A percentile compares a stretch with the other conserved stretches of the same genome.
phyloP scores from a whole-genome alignment of 2,888 invertebrate genomes.

The Lasioglossum oenotherae region DNA sequence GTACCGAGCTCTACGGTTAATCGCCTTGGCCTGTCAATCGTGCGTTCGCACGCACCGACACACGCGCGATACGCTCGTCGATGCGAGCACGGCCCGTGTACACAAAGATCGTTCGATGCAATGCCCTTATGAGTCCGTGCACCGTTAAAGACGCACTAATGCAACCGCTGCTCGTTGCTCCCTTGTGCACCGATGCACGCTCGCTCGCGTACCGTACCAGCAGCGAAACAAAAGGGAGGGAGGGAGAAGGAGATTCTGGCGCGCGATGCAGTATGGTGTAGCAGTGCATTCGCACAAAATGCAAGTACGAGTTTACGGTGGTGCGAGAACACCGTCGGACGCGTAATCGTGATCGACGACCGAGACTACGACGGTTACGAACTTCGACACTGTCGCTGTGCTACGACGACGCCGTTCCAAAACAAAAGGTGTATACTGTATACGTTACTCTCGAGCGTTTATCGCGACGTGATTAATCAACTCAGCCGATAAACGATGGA shows the following conservation, averaged over 20 bases:
- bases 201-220: slow-evolving; percentile 40
- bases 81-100: background rate
- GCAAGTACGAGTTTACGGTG: slow-evolving; percentile 64
- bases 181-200: slow-evolving; percentile 64
- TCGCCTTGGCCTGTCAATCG: slow-evolving; percentile 79
- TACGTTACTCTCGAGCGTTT: background rate
- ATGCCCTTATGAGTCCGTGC: slow-evolving; percentile 65
- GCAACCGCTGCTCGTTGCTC: slow-evolving; percentile 59
- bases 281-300: slow-evolving; percentile 55
- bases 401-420: background rate
- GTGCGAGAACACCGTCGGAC: slow-evolving; percentile 48
- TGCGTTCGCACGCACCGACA: slow-evolving; percentile 22
- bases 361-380: background rate
- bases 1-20: slow-evolving; percentile 72
- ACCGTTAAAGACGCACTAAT: slow-evolving; percentile 66
- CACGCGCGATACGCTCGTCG: background rate
- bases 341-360: slow-evolving; percentile 24
- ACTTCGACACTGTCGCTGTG: background rate
- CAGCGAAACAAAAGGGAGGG: slow-evolving; percentile 57
- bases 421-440: background rate
- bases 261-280: slow-evolving; percentile 52
- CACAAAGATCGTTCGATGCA: slow-evolving; percentile 54
- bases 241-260: slow-evolving; percentile 39
- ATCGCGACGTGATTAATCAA: background rate
- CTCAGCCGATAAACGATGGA: background rate